A percentile compares a stretch with the other conserved stretches of the same genome.
phyloP scores from a whole-genome alignment of 2,113 vertebrate species.

The Leiothrix lutea region DNA sequence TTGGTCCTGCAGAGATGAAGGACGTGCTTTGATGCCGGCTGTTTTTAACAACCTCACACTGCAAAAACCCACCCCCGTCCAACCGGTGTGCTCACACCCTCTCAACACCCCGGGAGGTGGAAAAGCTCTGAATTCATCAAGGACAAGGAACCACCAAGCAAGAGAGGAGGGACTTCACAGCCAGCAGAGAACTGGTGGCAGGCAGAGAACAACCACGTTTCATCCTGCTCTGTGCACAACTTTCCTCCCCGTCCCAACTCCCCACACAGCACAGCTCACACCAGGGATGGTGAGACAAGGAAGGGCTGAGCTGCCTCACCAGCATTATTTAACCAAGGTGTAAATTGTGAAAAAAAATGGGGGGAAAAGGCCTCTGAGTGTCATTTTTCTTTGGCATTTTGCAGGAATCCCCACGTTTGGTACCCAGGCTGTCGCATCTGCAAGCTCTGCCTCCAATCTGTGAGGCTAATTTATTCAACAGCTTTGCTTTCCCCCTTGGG shows the following conservation, averaged over 20 bases:
- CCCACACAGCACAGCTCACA: not conserved
- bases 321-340: not conserved
- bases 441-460: conserved; percentile 72
- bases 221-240: not conserved
- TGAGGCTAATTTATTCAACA: conserved; percentile 75
- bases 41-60: not conserved
- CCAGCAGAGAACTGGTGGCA: not conserved
- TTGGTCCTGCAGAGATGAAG: not conserved
- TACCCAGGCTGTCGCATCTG: conserved; percentile 48
- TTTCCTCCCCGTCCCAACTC: not conserved
- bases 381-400: not conserved
- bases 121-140: not conserved
- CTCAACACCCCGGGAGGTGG: rapidly evolving
- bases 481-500: conserved; percentile 71
- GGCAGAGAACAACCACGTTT: rapidly evolving
- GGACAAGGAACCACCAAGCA: not conserved
- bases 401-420: conserved; percentile 6
- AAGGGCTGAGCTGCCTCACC: not conserved
- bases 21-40: rapidly evolving
- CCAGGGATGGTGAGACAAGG: not conserved
- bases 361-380: not conserved
- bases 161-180: not conserved
- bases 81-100: rapidly evolving
- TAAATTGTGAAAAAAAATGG: not conserved
- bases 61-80: not conserved